Evolutionary conservation across 2,888 invertebrate genomes (phyloP).

Genomic region (Lasius platythorax): DNA sequence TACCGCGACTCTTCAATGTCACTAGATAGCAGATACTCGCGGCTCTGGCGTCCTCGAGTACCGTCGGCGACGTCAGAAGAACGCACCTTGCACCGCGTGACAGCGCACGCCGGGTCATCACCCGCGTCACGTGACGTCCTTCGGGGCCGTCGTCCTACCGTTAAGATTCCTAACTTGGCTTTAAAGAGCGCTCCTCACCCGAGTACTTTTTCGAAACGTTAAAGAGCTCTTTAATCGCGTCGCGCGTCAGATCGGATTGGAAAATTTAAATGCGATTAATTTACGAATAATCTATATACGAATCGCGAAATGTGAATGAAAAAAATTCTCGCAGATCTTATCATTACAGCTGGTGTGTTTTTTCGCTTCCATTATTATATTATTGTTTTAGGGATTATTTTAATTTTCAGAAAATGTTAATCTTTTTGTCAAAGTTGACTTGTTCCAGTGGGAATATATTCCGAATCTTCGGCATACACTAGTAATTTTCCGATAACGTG

Average conservation of each 20-base stretch:
- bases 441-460: not conserved
- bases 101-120: conserved; percentile 62
- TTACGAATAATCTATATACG: not conserved
- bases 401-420: not conserved
- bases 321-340: not conserved
- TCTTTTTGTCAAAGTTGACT: not conserved
- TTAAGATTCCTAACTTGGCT: conserved; percentile 6
- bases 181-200: not conserved
- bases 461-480: not conserved
- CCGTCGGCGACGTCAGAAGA: conserved; percentile 70
- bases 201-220: not conserved
- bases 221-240: not conserved
- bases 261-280: not conserved
- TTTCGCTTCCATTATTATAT: no score
- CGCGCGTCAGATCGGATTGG: conserved; percentile 19
- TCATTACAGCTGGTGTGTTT: no score
- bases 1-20: conserved; percentile 81
- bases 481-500: conserved; percentile 19
- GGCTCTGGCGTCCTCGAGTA: conserved; percentile 65
- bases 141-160: conserved; percentile 33
- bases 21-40: conserved; percentile 78
- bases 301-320: not conserved
- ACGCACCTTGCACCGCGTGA: conserved; percentile 58
- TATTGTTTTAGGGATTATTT: no score
- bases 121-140: conserved; percentile 20